phyloP scores from a whole-genome alignment of 2,797 vertebrate genomes.

The Synaphobranchus kaupii region DNA sequence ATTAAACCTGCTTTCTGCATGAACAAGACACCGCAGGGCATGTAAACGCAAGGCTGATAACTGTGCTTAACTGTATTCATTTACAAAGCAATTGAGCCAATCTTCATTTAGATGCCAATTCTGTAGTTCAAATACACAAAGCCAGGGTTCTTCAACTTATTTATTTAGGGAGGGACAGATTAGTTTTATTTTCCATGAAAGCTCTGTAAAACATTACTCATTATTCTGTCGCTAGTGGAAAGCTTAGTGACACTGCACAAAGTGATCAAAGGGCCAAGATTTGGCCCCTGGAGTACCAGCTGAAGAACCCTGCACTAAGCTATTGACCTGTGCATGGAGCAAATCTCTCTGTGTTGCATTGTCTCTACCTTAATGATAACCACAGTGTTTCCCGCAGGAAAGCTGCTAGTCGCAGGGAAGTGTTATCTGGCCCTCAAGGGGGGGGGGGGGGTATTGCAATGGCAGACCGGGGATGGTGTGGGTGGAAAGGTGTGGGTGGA shows the following conservation, averaged over 20 bases:
- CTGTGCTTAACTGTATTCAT: not conserved
- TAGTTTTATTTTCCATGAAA: not conserved
- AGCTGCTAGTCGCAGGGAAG: not conserved
- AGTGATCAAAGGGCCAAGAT: not conserved
- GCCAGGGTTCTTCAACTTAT: not conserved
- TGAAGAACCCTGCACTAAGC: not conserved
- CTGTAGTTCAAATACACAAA: not conserved
- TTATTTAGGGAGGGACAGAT: not conserved
- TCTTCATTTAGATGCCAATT: not conserved
- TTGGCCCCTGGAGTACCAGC: not conserved
- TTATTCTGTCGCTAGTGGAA: not conserved
- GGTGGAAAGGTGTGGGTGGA: too few species aligned
- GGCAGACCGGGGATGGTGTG: too few species aligned
- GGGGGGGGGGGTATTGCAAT: not conserved
- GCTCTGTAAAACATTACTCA: not conserved
- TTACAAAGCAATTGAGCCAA: not conserved
- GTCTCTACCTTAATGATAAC: not conserved
- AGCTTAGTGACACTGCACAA: not conserved
- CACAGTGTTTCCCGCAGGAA: not conserved
- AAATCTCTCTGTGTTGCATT: not conserved
- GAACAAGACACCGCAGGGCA: not conserved
- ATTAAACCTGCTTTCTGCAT: conserved; percentile 2
- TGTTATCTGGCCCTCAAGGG: not conserved
- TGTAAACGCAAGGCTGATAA: not conserved
- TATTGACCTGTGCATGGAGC: not conserved